Base-by-base conservation (phyloP, 2,797 vertebrate species). In the Leptatherina wallacei region DNA sequence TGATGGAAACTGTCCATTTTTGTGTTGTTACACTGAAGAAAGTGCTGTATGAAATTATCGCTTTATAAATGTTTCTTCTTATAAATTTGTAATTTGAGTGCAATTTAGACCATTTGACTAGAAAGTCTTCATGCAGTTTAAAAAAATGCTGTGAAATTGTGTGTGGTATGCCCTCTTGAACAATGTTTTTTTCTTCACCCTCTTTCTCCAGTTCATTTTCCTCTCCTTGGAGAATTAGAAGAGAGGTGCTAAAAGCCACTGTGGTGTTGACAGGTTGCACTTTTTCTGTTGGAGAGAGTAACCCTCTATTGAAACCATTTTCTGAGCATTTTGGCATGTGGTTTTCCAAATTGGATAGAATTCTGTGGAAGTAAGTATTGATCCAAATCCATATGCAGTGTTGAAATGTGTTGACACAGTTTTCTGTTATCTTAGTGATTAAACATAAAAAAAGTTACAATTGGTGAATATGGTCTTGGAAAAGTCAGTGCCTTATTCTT, bases 161-260 rank as follows among this genome's bases (percentile, higher is more conserved):
- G 44, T 59, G 58, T n/a, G n/a, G 35, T 4, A n/a, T 77, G 52
- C 35, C 71, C 60, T 71, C 49, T 69, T 63, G 18, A 69, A 30
- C 67, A 16, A 66, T 9, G 60, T 69, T 47, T 74, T 73, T 71
- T 65, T 73, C 62, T 62, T 67, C 67, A 24, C 75, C 71, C 29
- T 81, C 55, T 78, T 65, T 71, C 27, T 69, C 38, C 55, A n/a
- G 16, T 64, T 81, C 18, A 33, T 65, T 67, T 78, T 71, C 52
- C 55, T 74, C 29, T 61, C 83, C 83, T 49, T 47, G 40, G 83
- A 74, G 81, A 65, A 10, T 80, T 70, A 35, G 57, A 22, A 11
- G 61, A 56, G 61, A 87, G 61, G 80, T 68, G 87, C 89, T 91
- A 89, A 89, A 92, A 92, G 86, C 85, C 49, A 65, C 65, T 2